Evolutionary conservation across 2,888 invertebrate species (phyloP), one percentile per base, ranked within the genome.

Genomic region (Anagyrus pseudococci): DNA sequence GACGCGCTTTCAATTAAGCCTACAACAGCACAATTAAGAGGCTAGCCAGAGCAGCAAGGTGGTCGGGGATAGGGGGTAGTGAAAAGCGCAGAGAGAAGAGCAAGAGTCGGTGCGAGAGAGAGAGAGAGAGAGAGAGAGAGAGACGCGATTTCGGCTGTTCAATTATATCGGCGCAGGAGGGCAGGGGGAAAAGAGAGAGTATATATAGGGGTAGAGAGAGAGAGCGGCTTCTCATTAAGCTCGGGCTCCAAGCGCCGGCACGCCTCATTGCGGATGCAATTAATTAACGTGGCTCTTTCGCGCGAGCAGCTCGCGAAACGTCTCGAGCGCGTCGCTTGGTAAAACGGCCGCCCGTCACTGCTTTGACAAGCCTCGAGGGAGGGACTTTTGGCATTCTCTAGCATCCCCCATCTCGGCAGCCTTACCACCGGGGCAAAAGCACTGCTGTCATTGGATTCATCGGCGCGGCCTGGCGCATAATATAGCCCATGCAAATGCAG

Each of bases 371-470:
- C 49, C 48, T 55, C 44, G 23, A 43, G 33, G 47, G 44, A 20
- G 22, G 41, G 2, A 26, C 26, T 25, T 10, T 13, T 20, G 20
- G 7, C 22, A 17, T 40, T 37, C n/a, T 13, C 15, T 37, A 13
- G 53, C 13, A 19, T 17, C 13, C n/a, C n/a, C n/a, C n/a, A n/a
- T n/a, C n/a, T n/a, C n/a, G n/a, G n/a, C n/a, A n/a, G n/a, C n/a
- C n/a, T n/a, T n/a, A n/a, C n/a, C n/a, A n/a, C 29, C 41, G 19
- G 22, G 37, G 33, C n/a, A 43, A 58, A 58, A 41, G 53, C n/a
- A n/a, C 50, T 46, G 50, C 41, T 40, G 52, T 58, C 43, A 53
- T 58, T 54, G 49, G 49, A 63, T 58, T 63, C 54, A 54, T 37
- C 58, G 52, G 7, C 22, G 23, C 19, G 47, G 23, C 44, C 15